These are phyloP conservation scores for Steatornis caripensis DNA, from an alignment of 2,113 vertebrate genomes.

Conservation along the genomic window DNA sequence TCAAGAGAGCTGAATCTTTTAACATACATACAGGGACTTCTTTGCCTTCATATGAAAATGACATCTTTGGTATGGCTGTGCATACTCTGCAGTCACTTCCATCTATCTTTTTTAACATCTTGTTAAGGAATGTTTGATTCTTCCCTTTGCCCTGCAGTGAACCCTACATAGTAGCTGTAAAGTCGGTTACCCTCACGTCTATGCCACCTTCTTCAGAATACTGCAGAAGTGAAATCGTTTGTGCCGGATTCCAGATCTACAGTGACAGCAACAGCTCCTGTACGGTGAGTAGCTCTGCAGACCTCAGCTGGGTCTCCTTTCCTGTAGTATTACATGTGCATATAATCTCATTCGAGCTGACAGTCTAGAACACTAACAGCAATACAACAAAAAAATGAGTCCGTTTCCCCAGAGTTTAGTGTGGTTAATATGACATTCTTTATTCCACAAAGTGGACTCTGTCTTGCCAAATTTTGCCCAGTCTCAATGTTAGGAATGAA, in stretches of 20 bases:
- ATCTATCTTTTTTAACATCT: background rate
- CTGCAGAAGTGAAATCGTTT: constrained; percentile 66
- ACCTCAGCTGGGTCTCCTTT: background rate
- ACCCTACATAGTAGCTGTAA: constrained; percentile 67
- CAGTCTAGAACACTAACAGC: background rate
- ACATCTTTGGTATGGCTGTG: background rate
- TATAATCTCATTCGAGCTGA: background rate
- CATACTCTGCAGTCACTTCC: background rate
- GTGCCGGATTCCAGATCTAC: constrained; percentile 75
- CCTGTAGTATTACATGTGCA: background rate
- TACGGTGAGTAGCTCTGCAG: constrained; percentile 46
- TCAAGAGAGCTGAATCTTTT: background rate
- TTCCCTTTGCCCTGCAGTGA: constrained; percentile 54
- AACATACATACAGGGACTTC: background rate
- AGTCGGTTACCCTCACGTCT: constrained; percentile 56
- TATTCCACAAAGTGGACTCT: background rate
- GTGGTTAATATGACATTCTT: background rate
- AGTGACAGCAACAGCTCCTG: constrained; percentile 39
- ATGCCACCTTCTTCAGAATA: constrained; percentile 50
- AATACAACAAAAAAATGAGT: background rate
- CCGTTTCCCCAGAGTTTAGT: background rate
- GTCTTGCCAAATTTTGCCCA: background rate
- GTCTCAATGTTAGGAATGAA: background rate
- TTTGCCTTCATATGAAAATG: background rate
- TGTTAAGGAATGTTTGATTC: background rate